These are phyloP conservation scores for Capreolus pygargus DNA, from an alignment of 2,113 vertebrate species.

Conservation along the genomic window DNA sequence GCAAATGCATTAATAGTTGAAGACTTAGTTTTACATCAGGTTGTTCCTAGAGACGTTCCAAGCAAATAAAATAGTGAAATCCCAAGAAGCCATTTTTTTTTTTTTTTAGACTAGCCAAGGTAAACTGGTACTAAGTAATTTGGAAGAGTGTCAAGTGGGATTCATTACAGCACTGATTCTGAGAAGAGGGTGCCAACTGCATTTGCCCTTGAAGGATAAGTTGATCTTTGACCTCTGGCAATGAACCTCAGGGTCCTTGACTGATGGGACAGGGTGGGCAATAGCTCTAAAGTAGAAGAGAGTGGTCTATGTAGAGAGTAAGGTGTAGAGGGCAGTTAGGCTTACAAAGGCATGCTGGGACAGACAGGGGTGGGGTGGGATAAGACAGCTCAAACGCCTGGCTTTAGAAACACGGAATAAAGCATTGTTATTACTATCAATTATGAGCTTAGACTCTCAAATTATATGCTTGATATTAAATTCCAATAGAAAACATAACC, in stretches of 20 bases:
- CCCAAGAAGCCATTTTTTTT: background rate
- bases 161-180: background rate
- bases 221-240: background rate
- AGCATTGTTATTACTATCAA: background rate
- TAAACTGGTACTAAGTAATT: background rate
- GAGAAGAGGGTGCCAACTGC: background rate
- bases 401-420: background rate
- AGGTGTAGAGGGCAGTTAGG: background rate
- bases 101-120: background rate
- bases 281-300: background rate
- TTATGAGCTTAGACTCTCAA: background rate
- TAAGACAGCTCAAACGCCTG: background rate
- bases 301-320: background rate
- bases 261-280: background rate
- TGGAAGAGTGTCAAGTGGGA: background rate
- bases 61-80: slow-evolving; percentile 25
- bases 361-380: background rate
- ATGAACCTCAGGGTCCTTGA: background rate
- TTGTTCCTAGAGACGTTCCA: background rate
- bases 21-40: slow-evolving; percentile 27
- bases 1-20: background rate
- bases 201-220: background rate
- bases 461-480: background rate
- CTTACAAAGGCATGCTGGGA: background rate
- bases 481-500: background rate